These are phyloP conservation scores for Eonycteris spelaea DNA, from an alignment of 2,113 vertebrate species.

Conservation along the genomic window DNA sequence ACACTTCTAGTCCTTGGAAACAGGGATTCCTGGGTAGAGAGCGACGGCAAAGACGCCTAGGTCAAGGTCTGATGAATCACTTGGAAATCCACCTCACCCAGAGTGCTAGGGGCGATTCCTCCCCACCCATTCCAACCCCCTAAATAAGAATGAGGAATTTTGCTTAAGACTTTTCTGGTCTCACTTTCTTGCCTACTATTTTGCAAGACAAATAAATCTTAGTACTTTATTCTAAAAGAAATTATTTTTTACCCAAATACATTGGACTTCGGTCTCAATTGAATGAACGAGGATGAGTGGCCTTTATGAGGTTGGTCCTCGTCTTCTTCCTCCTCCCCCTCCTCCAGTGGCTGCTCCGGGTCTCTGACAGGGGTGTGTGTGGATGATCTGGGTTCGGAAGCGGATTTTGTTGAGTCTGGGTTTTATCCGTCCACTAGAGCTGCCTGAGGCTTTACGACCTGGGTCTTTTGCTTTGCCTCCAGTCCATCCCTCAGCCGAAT, in stretches of 20 bases:
- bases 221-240: not conserved
- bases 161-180: not conserved
- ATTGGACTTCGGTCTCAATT: slow-evolving; percentile 92
- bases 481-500: slow-evolving; percentile 71
- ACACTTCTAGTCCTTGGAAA: not conserved
- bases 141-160: not conserved
- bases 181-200: not conserved
- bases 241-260: slow-evolving; percentile 90
- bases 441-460: slow-evolving; percentile 85
- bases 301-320: slow-evolving; percentile 84
- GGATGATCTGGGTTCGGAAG: slow-evolving; percentile 94
- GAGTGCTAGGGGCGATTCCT: not conserved
- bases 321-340: slow-evolving; percentile 86
- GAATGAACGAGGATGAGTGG: slow-evolving; percentile 80
- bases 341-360: slow-evolving; percentile 73
- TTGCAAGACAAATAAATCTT: not conserved
- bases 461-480: slow-evolving; percentile 82
- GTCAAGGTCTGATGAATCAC: not conserved
- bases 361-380: slow-evolving; percentile 87
- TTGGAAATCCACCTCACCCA: not conserved
- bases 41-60: not conserved
- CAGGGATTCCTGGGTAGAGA: not conserved
- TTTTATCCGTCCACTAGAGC: slow-evolving; percentile 86
- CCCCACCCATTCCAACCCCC: not conserved
- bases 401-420: slow-evolving; percentile 91